Evolutionary conservation across 1,140 invertebrate species (phyloP).

Genomic region (Drosophila kanapiae): DNA sequence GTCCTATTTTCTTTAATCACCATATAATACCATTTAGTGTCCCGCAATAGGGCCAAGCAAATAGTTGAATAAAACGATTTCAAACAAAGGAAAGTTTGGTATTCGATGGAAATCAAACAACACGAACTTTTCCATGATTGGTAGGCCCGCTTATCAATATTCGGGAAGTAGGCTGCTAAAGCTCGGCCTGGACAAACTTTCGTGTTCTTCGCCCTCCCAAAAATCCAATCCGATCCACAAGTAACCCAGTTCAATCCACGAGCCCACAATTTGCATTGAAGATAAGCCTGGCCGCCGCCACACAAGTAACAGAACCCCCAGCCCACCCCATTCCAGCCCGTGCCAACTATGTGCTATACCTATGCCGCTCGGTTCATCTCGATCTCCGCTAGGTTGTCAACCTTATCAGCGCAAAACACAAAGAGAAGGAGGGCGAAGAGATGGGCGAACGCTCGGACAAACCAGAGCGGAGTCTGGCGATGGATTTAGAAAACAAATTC

Average conservation of each 20-base stretch:
- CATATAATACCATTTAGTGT: not conserved
- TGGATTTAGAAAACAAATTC: slow-evolving; percentile 72
- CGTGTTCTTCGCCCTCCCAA: slow-evolving; percentile 26
- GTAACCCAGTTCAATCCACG: slow-evolving; percentile 59
- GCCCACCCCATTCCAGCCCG: slow-evolving; percentile 22
- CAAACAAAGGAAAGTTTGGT: slow-evolving; percentile 18
- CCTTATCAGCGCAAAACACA: slow-evolving; percentile 71
- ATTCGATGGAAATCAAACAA: slow-evolving; percentile 14
- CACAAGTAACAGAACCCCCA: slow-evolving; percentile 21
- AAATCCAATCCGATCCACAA: slow-evolving; percentile 38
- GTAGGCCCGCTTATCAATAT: slow-evolving; percentile 18
- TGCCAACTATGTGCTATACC: slow-evolving; percentile 29
- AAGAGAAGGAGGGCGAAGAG: slow-evolving; percentile 22
- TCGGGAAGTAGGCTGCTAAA: not conserved
- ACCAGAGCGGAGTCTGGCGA: slow-evolving; percentile 33
- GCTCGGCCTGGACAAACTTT: slow-evolving; percentile 14
- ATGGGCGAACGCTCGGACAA: slow-evolving; percentile 38
- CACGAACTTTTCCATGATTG: not conserved
- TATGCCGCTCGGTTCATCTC: slow-evolving; percentile 40
- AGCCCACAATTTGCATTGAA: slow-evolving; percentile 68
- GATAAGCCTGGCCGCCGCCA: slow-evolving; percentile 48
- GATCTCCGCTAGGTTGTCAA: slow-evolving; percentile 18
- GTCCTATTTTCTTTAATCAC: not conserved
- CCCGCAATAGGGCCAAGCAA: slow-evolving; percentile 4
- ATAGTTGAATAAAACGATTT: slow-evolving; percentile 6